Evolutionary conservation across 2,113 vertebrate genomes (phyloP).

Genomic region (Pipa parva): DNA sequence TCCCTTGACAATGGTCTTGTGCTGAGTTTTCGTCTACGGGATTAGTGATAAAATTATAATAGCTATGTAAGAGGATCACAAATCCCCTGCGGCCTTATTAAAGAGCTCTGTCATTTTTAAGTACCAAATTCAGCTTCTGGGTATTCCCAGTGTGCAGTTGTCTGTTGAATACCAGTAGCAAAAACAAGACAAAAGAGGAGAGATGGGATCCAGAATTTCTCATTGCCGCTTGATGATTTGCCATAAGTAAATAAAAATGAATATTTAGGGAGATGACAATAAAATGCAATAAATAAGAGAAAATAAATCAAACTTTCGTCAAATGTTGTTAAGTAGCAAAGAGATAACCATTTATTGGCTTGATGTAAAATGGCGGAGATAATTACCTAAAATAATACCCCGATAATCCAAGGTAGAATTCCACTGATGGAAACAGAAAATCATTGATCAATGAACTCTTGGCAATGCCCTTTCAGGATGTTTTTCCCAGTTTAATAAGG

Average conservation of each 20-base stretch:
- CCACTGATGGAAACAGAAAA: too few species aligned
- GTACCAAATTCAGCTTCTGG: slow-evolving; percentile 13
- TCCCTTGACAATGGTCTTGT: slow-evolving; percentile 3
- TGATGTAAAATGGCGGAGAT: too few species aligned
- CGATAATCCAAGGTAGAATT: too few species aligned
- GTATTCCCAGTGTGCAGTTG: slow-evolving; percentile 6
- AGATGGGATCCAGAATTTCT: not conserved
- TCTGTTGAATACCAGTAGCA: not conserved
- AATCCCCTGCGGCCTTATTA: slow-evolving; percentile 38
- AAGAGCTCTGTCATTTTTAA: slow-evolving; percentile 23
- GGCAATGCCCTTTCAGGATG: too few species aligned
- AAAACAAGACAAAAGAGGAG: not conserved
- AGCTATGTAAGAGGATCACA: slow-evolving; percentile 36
- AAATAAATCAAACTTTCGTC: too few species aligned
- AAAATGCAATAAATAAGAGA: not conserved
- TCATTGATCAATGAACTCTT: too few species aligned
- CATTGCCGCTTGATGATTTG: not conserved
- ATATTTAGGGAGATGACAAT: not conserved
- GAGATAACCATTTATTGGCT: too few species aligned
- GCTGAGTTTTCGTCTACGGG: slow-evolving; percentile 20
- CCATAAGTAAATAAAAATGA: not conserved
- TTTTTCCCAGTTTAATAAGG: too few species aligned
- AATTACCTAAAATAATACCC: too few species aligned
- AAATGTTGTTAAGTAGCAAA: too few species aligned
- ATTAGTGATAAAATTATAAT: slow-evolving; percentile 39